phyloP scores from a whole-genome alignment of 2,113 vertebrate species.

The Mellivora capensis region DNA sequence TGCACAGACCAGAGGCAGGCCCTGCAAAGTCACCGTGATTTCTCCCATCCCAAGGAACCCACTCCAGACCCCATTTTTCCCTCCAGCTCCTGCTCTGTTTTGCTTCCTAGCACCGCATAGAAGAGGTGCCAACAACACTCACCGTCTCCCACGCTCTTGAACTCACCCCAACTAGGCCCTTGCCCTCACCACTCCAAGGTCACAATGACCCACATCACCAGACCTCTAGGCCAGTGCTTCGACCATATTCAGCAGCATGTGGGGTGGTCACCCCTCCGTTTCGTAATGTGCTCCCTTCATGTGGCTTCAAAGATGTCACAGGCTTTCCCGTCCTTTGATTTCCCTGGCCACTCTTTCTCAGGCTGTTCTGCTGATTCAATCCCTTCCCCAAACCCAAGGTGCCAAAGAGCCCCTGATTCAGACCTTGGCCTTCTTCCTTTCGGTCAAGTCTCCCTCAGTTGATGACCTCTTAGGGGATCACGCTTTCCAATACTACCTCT shows the following conservation, averaged over 20 bases:
- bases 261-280: neutral
- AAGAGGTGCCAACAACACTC: neutral
- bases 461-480: neutral
- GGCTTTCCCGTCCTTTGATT: neutral
- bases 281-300: fast-evolving
- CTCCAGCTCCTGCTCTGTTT: neutral
- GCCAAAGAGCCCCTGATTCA: neutral
- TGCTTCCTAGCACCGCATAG: neutral
- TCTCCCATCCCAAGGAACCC: neutral
- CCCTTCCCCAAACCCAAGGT: neutral
- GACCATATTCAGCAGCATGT: neutral
- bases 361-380: neutral
- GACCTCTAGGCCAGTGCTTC: too few relatives aligned
- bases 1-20: too few relatives aligned
- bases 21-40: neutral
- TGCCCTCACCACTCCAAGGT: neutral
- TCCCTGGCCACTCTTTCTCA: neutral
- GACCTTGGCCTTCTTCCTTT: neutral
- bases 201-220: neutral
- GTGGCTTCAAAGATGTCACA: neutral
- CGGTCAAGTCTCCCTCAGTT: neutral
- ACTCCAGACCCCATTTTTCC: fast-evolving
- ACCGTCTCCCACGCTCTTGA: fast-evolving
- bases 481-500: neutral
- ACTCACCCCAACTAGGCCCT: neutral